phyloP scores from a whole-genome alignment of 1,140 invertebrate genomes.

The Atta cephalotes region DNA sequence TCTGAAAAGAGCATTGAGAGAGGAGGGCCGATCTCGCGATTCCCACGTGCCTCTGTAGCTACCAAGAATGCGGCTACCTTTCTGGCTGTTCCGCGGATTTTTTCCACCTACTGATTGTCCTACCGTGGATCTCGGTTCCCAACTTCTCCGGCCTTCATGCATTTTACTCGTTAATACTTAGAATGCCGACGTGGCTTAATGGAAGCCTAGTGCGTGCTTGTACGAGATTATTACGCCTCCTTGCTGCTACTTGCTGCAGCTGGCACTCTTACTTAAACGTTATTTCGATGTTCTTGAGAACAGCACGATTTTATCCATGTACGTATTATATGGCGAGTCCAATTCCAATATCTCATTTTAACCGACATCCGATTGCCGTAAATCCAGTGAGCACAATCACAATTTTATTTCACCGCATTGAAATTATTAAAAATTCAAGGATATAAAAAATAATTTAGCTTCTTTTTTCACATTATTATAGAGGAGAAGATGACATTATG shows the following conservation, averaged over 20 bases:
- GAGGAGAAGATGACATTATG: too few relatives aligned
- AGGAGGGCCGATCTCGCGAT: constrained; percentile 76
- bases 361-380: constrained; percentile 35
- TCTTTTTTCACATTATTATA: not conserved
- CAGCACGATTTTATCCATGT: constrained; percentile 41
- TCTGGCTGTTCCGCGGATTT: constrained; percentile 58
- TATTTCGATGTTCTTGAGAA: constrained; percentile 45
- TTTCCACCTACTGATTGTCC: constrained; percentile 69
- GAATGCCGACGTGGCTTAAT: constrained; percentile 67
- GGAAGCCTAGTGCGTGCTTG: constrained; percentile 70
- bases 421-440: not conserved
- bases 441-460: not conserved
- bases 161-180: constrained; percentile 63
- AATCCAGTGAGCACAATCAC: constrained; percentile 7
- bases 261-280: constrained; percentile 71
- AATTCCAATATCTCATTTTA: constrained; percentile 58
- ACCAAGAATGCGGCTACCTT: constrained; percentile 66
- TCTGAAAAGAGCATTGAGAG: not conserved
- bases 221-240: constrained; percentile 68
- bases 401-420: constrained; percentile 2
- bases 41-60: constrained; percentile 80
- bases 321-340: constrained; percentile 48
- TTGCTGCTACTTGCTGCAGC: constrained; percentile 47
- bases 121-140: constrained; percentile 52
- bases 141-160: constrained; percentile 14